Conservation (phyloP, 1,140 invertebrate genomes). For the Solen grandis region DNA sequence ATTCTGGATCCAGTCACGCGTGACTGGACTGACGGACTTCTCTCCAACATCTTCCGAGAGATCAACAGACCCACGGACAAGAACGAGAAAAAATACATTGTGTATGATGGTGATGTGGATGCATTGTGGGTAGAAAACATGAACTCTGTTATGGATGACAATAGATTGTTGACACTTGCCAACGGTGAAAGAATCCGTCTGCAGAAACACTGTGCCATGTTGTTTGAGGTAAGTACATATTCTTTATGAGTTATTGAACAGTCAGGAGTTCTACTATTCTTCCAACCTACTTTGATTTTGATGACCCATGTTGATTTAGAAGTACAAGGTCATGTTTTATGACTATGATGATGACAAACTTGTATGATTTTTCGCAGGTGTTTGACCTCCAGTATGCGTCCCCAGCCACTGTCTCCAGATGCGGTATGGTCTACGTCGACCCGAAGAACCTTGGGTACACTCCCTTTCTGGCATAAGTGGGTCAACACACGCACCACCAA, state of each 20-base stretch:
- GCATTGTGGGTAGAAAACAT: conserved; percentile 97
- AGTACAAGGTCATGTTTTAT: too few species aligned
- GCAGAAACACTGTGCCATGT: conserved; percentile 89
- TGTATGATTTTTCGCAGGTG: conserved; percentile 84
- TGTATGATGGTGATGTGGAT: conserved; percentile 97
- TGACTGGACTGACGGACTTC: conserved; percentile 95
- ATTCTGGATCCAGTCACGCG: conserved; percentile 90
- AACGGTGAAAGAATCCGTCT: conserved; percentile 94
- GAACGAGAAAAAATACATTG: conserved; percentile 89
- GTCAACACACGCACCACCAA: conserved; percentile 78
- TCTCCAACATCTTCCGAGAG: conserved; percentile 94
- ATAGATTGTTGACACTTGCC: conserved; percentile 92
- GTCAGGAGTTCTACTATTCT: neutral
- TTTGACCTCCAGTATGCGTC: conserved; percentile 89
- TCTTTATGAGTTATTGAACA: neutral
- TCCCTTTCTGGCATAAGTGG: conserved; percentile 92
- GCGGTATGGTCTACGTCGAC: conserved; percentile 84
- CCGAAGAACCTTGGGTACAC: conserved; percentile 93
- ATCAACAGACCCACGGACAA: conserved; percentile 89
- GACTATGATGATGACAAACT: too few species aligned
- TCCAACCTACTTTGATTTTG: too few species aligned
- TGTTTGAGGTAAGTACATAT: conserved; percentile 88
- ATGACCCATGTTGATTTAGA: too few species aligned
- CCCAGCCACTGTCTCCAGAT: conserved; percentile 81
- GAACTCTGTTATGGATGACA: conserved; percentile 98